Conservation (phyloP, 2,888 invertebrate genomes). For the Agrochola litura region DNA sequence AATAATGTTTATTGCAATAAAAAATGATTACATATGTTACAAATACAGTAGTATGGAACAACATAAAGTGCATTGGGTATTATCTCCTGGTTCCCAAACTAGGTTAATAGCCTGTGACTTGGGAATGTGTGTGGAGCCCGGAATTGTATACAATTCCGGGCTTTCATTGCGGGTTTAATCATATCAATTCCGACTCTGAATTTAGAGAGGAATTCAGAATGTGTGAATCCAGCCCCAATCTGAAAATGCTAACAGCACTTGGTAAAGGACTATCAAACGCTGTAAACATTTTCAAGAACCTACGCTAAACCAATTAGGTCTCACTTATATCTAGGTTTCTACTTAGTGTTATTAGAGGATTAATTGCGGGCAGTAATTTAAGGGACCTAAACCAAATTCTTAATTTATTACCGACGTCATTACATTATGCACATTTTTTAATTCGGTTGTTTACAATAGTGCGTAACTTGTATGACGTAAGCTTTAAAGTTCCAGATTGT, state of each 20-base stretch:
- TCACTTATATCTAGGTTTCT: not conserved
- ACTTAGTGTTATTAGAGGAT: not conserved
- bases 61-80: too few relatives aligned
- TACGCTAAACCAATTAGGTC: not conserved
- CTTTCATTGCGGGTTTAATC: too few relatives aligned
- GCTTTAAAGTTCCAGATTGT: conserved; percentile 55
- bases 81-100: too few relatives aligned
- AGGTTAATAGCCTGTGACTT: too few relatives aligned
- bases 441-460: conserved; percentile 23
- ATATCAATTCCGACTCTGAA: too few relatives aligned
- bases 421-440: conserved; percentile 1
- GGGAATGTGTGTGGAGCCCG: too few relatives aligned
- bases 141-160: too few relatives aligned
- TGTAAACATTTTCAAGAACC: not conserved
- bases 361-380: conserved; percentile 4
- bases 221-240: not conserved
- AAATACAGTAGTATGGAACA: too few relatives aligned
- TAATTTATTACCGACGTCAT: conserved; percentile 15
- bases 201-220: too few relatives aligned
- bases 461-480: conserved; percentile 28
- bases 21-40: too few relatives aligned
- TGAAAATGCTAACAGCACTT: conserved; percentile 6
- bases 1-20: too few relatives aligned
- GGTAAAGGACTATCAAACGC: not conserved
- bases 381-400: not conserved